Evolutionary conservation across 2,797 vertebrate genomes (phyloP).

Genomic region (Brachyrhaphis roseni): DNA sequence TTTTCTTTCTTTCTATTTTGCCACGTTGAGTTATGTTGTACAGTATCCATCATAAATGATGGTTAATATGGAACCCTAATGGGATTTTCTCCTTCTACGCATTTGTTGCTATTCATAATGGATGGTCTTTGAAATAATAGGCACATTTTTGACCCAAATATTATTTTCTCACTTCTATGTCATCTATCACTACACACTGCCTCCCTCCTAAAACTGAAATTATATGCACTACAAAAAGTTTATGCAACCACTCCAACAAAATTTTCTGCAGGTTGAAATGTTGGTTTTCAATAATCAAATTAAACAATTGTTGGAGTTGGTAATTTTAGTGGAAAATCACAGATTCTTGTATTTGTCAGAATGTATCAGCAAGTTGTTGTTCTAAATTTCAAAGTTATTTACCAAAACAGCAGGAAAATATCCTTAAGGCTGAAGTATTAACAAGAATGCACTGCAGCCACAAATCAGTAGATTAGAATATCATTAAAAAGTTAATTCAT

Average conservation of each 20-base stretch:
- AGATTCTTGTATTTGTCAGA: neutral
- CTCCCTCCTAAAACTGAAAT: neutral
- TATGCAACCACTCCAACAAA: neutral
- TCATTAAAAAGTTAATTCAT: neutral
- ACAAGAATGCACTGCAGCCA: neutral
- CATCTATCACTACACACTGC: neutral
- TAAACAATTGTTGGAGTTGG: neutral
- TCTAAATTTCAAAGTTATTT: neutral
- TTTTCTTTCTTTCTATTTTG: slow-evolving; percentile 3
- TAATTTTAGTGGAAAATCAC: neutral
- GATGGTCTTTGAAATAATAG: neutral
- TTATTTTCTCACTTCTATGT: neutral
- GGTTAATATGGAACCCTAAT: slow-evolving; percentile 10
- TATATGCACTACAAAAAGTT: neutral
- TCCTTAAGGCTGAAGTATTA: neutral
- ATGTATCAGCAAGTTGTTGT: neutral
- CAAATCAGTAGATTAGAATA: neutral
- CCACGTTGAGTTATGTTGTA: slow-evolving; percentile 12
- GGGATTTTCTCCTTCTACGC: neutral
- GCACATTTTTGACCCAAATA: neutral
- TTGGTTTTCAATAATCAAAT: neutral
- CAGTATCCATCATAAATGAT: slow-evolving; percentile 8
- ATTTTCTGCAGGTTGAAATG: neutral
- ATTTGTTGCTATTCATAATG: slow-evolving; percentile 2
- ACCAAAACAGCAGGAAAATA: neutral